A percentile compares a stretch with the other conserved stretches of the same genome.
phyloP scores from a whole-genome alignment of 2,797 vertebrate species.

The Lepilemur ruficaudatus region DNA sequence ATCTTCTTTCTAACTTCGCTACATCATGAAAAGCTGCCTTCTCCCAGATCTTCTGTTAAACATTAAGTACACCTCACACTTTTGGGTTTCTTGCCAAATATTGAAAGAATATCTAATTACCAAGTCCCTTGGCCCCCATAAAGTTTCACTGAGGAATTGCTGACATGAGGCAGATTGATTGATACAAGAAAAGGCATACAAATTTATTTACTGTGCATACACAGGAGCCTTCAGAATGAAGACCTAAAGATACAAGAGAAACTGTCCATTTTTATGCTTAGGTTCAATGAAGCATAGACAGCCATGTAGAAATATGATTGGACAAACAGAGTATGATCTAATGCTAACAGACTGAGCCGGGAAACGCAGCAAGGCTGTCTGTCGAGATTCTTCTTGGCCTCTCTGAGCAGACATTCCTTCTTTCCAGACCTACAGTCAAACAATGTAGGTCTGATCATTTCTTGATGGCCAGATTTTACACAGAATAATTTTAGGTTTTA shows the following conservation, averaged over 20 bases:
- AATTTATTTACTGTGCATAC: not conserved
- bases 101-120: not conserved
- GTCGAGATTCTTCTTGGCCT: not conserved
- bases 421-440: not conserved
- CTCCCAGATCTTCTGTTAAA: constrained; percentile 42
- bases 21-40: not conserved
- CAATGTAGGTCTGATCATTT: not conserved
- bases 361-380: not conserved
- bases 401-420: not conserved
- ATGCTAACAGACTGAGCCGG: not conserved
- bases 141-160: not conserved
- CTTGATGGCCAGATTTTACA: not conserved
- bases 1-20: not conserved
- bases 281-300: not conserved
- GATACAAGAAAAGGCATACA: not conserved
- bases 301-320: not conserved
- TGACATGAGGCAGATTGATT: not conserved
- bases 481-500: not conserved
- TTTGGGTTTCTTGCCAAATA: constrained; percentile 44
- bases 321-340: not conserved
- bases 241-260: not conserved
- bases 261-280: not conserved
- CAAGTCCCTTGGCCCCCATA: not conserved
- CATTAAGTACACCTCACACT: not conserved
- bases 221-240: not conserved